Evolutionary conservation across 2,888 invertebrate species (phyloP), one percentile per base, ranked within the genome.

Genomic region (Halictus quadricinctus): DNA sequence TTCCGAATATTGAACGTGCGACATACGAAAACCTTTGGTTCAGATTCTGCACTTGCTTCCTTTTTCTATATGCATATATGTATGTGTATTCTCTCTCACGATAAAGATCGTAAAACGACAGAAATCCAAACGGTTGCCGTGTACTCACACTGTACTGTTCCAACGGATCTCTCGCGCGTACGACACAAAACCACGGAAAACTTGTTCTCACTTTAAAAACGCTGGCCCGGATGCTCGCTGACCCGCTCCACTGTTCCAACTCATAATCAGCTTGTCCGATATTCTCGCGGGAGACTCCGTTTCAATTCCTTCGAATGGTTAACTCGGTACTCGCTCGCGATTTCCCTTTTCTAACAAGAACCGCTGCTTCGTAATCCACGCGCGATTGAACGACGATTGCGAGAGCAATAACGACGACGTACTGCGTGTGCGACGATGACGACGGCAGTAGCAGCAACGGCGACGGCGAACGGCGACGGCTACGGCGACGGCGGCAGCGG

Each of bases 401-500:
- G 74, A 83, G 80, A 76, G 84, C 89, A 87, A 84, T 83, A 83
- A 78, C 92, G 91, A 88, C 91, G 90, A 88, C 89, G 90, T 90
- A 88, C 90, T 91, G 91, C 92, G 92, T 91, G 91, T 90, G 81
- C 82, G 80, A 85, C 87, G 87, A 87, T 85, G 87, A 86, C 86
- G 86, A 79, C 86, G 79, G 81, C 81, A 83, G 83, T 84, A 89
- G 82, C 81, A 83, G 84, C 69, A 70, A 80, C 79, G 70, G 75
- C 88, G 76, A 60, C 85, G 69, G 64, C 79, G 50, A 41, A 58
- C n/a, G 58, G n/a, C n/a, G 58, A n/a, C 12, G 58, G n/a, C n/a
- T 10, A 58, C 58, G n/a, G n/a, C n/a, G 58, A 12, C 73, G 70
- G 66, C 76, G 74, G 79, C 82, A 64, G 83, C 82, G 72, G 83